Evolutionary conservation across 2,113 vertebrate genomes (phyloP), one percentile per base, ranked within the genome.

Genomic region (Poeciliopsis turrubarensis): DNA sequence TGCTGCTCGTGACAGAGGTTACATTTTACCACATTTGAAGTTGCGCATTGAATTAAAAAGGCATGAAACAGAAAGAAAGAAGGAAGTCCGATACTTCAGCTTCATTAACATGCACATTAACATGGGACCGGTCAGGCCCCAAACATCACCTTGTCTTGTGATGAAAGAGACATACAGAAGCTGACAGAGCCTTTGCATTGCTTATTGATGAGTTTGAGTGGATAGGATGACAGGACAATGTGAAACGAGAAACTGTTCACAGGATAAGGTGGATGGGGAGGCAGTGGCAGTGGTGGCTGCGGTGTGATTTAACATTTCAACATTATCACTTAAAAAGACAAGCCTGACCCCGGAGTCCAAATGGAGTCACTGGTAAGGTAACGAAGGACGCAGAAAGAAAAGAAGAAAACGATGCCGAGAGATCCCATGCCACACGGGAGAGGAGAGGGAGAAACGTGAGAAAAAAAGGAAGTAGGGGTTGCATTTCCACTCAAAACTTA

Each of bases 211-310:
- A 92, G 87, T 51, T 47, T 26, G 79, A 84, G 70, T 71, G 91
- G 90, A 89, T 93, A 91, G 82, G 79, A 83, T 93, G 92, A 92
- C 92, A 86, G 85, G 34, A 73, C 81, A 83, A 83, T 82, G 80
- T 79, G 92, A 92, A 92, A 92, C 87, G 54, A 51, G 89, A 90
- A 86, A 91, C 70, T 80, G 82, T 32, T 70, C 7, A 27, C 70
- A 77, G 86, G 73, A 78, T 57, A 67, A 89, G 82, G 72, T 32
- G 62, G 74, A 70, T 41, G 76, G 83, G 71, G 51, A 61, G 77
- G 75, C 26, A 32, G 73, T 51, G 68, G 73, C 67, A 60, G 66
- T 39, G 82, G 88, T 34, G 67, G 81, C 82, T 68, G 66, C 22
- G 41, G 87, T 89, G 89, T 91, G 89, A 90, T 91, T 90, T 89